A percentile compares a stretch with the other conserved stretches of the same genome.
These are phyloP conservation scores for Meriones psammophilus DNA, from an alignment of 2,797 vertebrate genomes.

Conservation along the genomic window DNA sequence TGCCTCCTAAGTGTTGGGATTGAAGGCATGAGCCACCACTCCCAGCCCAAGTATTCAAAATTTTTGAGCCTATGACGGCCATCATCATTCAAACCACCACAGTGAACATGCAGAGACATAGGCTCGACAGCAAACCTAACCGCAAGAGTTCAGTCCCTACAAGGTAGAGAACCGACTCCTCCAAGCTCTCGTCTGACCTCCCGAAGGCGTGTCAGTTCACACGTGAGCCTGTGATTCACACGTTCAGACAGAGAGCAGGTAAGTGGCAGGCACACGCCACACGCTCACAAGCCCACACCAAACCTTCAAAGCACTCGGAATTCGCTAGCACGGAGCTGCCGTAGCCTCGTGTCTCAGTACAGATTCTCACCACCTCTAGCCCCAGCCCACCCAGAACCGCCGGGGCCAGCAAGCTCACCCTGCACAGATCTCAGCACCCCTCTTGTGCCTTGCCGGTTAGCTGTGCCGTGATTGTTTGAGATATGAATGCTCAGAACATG, in stretches of 20 bases:
- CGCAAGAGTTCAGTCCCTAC: too few species aligned
- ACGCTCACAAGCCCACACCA: neutral
- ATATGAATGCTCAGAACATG: neutral
- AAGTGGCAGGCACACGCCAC: neutral
- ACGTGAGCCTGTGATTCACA: neutral
- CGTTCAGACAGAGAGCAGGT: neutral
- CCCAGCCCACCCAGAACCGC: neutral
- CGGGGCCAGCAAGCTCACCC: neutral
- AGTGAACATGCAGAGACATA: neutral
- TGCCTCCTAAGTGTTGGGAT: too few species aligned
- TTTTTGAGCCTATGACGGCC: neutral
- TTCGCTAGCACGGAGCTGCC: neutral
- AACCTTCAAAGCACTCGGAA: slow-evolving; percentile 33
- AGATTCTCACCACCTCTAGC: neutral
- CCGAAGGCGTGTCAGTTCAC: neutral
- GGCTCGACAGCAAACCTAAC: neutral
- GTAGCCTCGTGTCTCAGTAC: neutral
- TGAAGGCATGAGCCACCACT: too few species aligned
- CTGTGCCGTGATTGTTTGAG: neutral
- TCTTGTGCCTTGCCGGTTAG: fast-evolving
- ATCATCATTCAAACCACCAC: neutral
- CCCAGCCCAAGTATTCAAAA: neutral
- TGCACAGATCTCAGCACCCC: neutral
- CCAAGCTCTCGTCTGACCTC: neutral
- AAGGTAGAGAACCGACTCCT: neutral